Evolutionary conservation across 2,113 vertebrate species (phyloP).

Genomic region (Electrona antarctica): DNA sequence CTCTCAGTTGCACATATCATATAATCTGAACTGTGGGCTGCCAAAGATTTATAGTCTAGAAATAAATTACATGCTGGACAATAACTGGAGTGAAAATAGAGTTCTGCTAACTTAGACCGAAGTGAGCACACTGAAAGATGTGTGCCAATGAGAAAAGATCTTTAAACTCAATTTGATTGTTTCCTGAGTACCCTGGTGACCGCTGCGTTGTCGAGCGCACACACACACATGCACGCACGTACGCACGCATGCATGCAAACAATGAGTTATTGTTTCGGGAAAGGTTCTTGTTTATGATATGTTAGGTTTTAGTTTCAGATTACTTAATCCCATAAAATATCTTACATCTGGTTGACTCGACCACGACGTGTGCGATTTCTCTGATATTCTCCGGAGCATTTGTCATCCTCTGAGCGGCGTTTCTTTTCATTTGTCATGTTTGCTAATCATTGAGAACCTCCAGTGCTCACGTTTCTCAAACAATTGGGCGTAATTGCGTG

Average conservation of each 20-base stretch:
- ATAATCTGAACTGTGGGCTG: slow-evolving; percentile 72
- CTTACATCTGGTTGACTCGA: too few relatives aligned
- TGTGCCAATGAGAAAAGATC: slow-evolving; percentile 65
- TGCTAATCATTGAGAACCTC: neutral
- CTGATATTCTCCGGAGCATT: too few relatives aligned
- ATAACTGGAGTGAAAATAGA: slow-evolving; percentile 75
- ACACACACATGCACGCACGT: neutral
- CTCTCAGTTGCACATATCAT: slow-evolving; percentile 49
- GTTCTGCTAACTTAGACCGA: slow-evolving; percentile 44
- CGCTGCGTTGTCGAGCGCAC: neutral
- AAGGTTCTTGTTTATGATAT: slow-evolving; percentile 9
- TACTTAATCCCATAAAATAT: neutral
- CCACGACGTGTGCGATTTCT: too few relatives aligned
- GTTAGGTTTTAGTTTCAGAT: neutral
- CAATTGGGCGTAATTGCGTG: neutral
- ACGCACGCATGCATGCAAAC: too few relatives aligned
- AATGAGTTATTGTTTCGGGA: neutral
- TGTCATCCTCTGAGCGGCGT: neutral
- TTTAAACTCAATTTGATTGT: slow-evolving; percentile 39
- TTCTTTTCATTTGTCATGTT: neutral
- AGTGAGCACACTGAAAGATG: slow-evolving; percentile 39
- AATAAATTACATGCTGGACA: slow-evolving; percentile 80
- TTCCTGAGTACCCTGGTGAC: slow-evolving; percentile 16
- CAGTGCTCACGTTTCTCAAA: neutral
- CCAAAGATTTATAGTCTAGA: slow-evolving; percentile 73